phyloP scores from a whole-genome alignment of 2,113 vertebrate species.

The Macquaria ambigua region DNA sequence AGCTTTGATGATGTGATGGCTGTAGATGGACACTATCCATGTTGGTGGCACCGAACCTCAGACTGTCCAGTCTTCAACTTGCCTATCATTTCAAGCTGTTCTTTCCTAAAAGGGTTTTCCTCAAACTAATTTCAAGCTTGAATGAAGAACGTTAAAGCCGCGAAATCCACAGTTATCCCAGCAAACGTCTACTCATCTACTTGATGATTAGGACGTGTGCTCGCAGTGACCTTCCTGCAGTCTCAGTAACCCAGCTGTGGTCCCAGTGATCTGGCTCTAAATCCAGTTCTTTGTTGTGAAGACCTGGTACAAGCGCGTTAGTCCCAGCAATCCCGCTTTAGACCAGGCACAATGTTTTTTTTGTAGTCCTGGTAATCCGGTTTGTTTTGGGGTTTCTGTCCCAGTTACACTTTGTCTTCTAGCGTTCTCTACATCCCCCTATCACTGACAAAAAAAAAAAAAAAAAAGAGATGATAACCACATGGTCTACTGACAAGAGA shows the following conservation, averaged over 20 bases:
- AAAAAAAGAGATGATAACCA: background rate
- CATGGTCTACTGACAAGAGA: background rate
- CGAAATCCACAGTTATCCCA: constrained; percentile 1
- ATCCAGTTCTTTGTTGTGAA: background rate
- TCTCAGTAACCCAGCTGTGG: background rate
- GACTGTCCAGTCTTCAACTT: background rate
- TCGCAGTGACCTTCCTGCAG: constrained; percentile 33
- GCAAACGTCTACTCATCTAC: background rate
- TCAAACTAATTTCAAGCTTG: background rate
- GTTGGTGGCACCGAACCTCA: background rate
- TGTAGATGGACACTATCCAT: background rate
- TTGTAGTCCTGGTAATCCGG: constrained; percentile 8
- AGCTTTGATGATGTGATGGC: background rate
- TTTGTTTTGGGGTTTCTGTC: constrained; percentile 7
- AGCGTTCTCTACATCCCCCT: constrained; percentile 10
- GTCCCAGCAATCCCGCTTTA: background rate
- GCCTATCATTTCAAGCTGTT: background rate
- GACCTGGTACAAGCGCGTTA: background rate
- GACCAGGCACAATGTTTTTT: background rate
- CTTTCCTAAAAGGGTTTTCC: too few species aligned
- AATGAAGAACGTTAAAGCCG: background rate
- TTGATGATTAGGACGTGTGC: background rate
- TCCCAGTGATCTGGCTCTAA: constrained; percentile 12
- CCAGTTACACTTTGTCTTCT: background rate
- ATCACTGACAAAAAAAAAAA: constrained; percentile 5